Base-by-base conservation (phyloP, 1,140 invertebrate genomes). In the Drosophila takahashii region DNA sequence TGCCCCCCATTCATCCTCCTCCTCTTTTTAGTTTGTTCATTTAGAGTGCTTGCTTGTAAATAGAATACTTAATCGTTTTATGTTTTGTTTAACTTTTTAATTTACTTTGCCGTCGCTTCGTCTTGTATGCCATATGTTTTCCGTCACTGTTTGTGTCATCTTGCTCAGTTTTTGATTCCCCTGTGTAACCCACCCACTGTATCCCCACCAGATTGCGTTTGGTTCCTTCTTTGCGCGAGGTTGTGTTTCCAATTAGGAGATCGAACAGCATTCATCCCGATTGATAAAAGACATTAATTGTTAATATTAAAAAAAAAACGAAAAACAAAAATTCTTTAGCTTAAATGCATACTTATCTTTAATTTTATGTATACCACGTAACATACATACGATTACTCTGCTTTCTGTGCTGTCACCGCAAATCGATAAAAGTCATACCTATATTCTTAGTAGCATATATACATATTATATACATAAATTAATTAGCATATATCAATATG, bases 211-310 rank as follows among this genome's bases (percentile, higher is more conserved):
- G 50, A 61, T 61, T 37, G 18, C 27, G 39, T 36, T 73, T 61
- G 39, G 37, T 50, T 58, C 57, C 27, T 52, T 60, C n/a, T 11
- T 18, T 9, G 16, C 37, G 47, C 62, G 62, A 57, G 36, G 18
- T 45, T 41, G 45, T 66, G 61, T 45, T 78, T 52, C 34, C 44
- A 27, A 15, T 41, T 42, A 54, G 48, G 48, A 53, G 51, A 54
- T 66, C 59, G 15, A 61, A 29, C 59, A 61, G 71, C 76, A 72
- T 60, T 77, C 71, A 69, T 65, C 72, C 77, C 72, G 76, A 83
- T 79, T 77, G 57, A 83, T 77, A 89, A 89, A 89, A 89, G 80
- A 89, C 79, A 89, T 66, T 90, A 65, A 85, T 70, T 77, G 79
- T 77, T 64, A 50, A 56, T 37, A 22, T 37, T 16, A 32, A 11